Base-by-base conservation (phyloP, 2,888 invertebrate genomes). In the Megaustenia siamemsis region DNA sequence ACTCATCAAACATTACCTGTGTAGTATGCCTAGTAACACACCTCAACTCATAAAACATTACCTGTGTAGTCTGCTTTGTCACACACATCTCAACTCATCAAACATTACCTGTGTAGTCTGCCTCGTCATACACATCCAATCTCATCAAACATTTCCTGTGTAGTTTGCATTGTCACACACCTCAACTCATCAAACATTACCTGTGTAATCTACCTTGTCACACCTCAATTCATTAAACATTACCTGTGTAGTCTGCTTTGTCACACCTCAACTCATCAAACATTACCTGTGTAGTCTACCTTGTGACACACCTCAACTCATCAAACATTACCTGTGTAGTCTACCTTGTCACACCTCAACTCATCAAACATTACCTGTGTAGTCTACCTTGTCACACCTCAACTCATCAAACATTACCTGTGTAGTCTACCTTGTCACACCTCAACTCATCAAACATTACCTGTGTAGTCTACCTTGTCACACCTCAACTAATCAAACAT, bases 321-420 rank as follows among this genome's bases (percentile, higher is more conserved):
- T 15, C 24, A 56, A 21, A 56, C 21, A 56, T 56, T 15, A 56
- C 56, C 21, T 56, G 56, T 21, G 24, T 56, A 18, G 21, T 56
- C 21, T 56, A 24, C 21, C 56, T 56, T 15, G 24, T 15, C 21
- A 56, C 24, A 56, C n/a, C n/a, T n/a, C n/a, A n/a, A n/a, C n/a
- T n/a, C n/a, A n/a, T n/a, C n/a, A 28, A 3, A 71, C 43, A 43
- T 69, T 83, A 93, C 93, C 93, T 45, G 91, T 90, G 81, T 92
- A 93, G 82, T 93, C 93, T 1, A 90, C 90, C 3, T 90, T 90
- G 82, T 49, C 69, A 5, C 90, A 90, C 12, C 91, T 90, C 92
- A 92, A 93, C 87, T 92, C n/a, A n/a, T n/a, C n/a, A n/a, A n/a
- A n/a, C n/a, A n/a, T n/a, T n/a, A n/a, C n/a, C n/a, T n/a, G n/a